A percentile compares a stretch with the other conserved stretches of the same genome.
phyloP scores from a whole-genome alignment of 1,140 invertebrate species.

The Drosophila azteca region DNA sequence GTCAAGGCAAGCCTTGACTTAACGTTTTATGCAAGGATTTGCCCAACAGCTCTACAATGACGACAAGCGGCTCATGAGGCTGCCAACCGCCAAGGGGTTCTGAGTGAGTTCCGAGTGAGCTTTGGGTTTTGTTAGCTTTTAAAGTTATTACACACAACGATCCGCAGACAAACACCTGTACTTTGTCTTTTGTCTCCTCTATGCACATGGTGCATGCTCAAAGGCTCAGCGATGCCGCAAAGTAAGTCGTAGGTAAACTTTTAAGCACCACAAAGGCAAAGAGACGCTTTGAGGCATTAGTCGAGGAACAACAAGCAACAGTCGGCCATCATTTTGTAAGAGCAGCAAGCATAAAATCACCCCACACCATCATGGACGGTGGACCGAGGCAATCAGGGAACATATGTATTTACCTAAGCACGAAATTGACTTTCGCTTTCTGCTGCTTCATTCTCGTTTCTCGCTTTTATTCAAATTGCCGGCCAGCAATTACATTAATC shows the following conservation, averaged over 20 bases:
- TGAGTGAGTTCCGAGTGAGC: too few species aligned
- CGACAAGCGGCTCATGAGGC: constrained; percentile 49
- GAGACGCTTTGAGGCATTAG: constrained; percentile 45
- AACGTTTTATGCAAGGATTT: constrained; percentile 76
- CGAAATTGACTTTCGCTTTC: constrained; percentile 55
- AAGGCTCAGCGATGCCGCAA: constrained; percentile 34
- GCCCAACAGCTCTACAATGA: constrained; percentile 28
- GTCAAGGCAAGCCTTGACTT: constrained; percentile 54
- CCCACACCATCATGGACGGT: constrained; percentile 7
- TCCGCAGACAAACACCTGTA: constrained; percentile 13
- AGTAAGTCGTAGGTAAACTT: constrained; percentile 50
- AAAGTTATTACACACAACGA: constrained; percentile 63
- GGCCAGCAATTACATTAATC: constrained; percentile 48
- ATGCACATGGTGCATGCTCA: constrained; percentile 24
- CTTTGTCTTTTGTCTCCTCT: not conserved
- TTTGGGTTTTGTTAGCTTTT: constrained; percentile 66
- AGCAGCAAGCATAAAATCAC: constrained; percentile 52
- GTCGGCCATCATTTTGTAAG: constrained; percentile 20
- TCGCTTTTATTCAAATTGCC: constrained; percentile 40
- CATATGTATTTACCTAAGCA: constrained; percentile 70
- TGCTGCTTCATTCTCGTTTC: not conserved
- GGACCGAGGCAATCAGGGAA: not conserved
- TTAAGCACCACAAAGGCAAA: constrained; percentile 54
- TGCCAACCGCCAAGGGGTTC: constrained; percentile 31
- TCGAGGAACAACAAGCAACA: constrained; percentile 26